A percentile compares a stretch with the other conserved stretches of the same genome.
Evolutionary conservation across 2,888 invertebrate genomes (phyloP).

Genomic region (Caenorhabditis macrosperma): DNA sequence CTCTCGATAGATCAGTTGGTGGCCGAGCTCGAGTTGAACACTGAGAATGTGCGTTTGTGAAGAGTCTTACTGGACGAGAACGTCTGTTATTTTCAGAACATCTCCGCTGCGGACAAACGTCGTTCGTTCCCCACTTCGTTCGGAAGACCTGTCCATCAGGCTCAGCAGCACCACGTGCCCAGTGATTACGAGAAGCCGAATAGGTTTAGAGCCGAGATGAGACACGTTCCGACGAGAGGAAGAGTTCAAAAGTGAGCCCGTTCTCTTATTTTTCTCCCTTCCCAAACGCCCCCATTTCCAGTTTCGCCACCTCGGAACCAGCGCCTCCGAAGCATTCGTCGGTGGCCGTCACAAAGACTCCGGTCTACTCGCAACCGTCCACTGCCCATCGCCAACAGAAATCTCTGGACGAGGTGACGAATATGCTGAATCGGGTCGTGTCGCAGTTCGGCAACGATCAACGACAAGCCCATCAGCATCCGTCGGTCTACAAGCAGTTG

Average conservation of each 20-base stretch:
- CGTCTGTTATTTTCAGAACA: conserved; percentile 22
- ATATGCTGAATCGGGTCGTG: conserved; percentile 69
- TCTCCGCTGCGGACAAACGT: conserved; percentile 64
- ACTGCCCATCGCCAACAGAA: conserved; percentile 40
- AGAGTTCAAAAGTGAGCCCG: conserved; percentile 31
- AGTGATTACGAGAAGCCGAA: conserved; percentile 60
- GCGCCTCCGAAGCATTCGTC: conserved; percentile 15
- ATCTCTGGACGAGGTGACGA: conserved; percentile 71
- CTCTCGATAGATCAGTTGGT: conserved; percentile 78
- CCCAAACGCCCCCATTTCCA: not conserved
- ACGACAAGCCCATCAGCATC: conserved; percentile 38
- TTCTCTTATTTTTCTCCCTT: not conserved
- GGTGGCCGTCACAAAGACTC: conserved; percentile 23
- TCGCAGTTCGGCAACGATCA: conserved; percentile 62
- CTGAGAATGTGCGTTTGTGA: conserved; percentile 62
- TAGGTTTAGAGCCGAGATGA: conserved; percentile 43
- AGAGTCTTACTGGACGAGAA: not conserved
- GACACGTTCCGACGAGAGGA: conserved; percentile 43
- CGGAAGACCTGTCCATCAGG: conserved; percentile 30
- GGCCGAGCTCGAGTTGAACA: conserved; percentile 78
- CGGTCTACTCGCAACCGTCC: conserved; percentile 31
- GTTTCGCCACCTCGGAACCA: conserved; percentile 25
- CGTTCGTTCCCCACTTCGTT: conserved; percentile 69
- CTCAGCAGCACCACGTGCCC: conserved; percentile 31
- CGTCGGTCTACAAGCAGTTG: conserved; percentile 49